Conservation (phyloP, 1,140 invertebrate genomes). For the Drosophila littoralis region DNA sequence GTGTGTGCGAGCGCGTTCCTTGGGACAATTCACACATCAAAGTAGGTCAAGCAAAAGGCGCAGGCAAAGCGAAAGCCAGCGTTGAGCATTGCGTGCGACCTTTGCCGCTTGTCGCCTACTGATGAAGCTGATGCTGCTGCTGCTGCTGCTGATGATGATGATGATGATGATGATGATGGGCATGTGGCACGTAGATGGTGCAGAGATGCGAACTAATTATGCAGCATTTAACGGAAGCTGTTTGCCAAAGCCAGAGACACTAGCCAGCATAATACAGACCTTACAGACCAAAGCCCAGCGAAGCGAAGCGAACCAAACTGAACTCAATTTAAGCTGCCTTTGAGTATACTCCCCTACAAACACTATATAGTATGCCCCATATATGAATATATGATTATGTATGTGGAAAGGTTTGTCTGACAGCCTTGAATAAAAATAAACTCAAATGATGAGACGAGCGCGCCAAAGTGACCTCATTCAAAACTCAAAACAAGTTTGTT, state of each 20-base stretch:
- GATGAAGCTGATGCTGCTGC: not conserved
- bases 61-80: constrained; percentile 39
- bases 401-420: constrained; percentile 42
- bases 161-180: constrained; percentile 1
- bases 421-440: constrained; percentile 80
- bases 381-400: constrained; percentile 2
- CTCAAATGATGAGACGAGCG: constrained; percentile 76
- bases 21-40: constrained; percentile 81
- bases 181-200: constrained; percentile 22
- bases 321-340: constrained; percentile 38
- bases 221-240: constrained; percentile 81
- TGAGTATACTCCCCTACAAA: constrained; percentile 24
- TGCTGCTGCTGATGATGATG: constrained; percentile 12
- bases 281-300: constrained; percentile 34
- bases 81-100: constrained; percentile 70
- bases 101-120: constrained; percentile 65
- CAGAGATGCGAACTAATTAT: constrained; percentile 77
- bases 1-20: constrained; percentile 46
- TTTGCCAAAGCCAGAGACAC: constrained; percentile 70
- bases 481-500: constrained; percentile 82
- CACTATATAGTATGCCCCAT: constrained; percentile 6
- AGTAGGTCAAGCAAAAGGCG: constrained; percentile 79
- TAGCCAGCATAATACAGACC: constrained; percentile 16
- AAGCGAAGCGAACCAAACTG: constrained; percentile 57
- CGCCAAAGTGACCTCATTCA: constrained; percentile 78